Evolutionary conservation across 2,113 vertebrate species (phyloP), one percentile per base, ranked within the genome.

Genomic region (Cheirogaleus medius): DNA sequence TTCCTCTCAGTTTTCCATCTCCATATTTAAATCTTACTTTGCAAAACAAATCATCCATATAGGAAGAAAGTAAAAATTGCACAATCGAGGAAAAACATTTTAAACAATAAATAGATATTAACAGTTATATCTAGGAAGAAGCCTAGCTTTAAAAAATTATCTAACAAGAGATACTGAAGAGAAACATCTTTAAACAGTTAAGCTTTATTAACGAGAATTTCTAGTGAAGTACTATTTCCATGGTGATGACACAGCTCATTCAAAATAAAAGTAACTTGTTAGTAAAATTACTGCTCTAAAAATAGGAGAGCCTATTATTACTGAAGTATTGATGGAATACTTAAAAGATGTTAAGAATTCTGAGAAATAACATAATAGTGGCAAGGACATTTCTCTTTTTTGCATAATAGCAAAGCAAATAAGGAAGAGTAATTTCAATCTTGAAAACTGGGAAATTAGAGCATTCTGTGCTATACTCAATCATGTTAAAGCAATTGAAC

Each of bases 341-440:
- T 92, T 87, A 94, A 76, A 39, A 92, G 42, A 90, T 60, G 58
- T 81, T 85, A 85, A 82, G 20, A 90, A 23, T 93, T 91, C 85
- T 95, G 74, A 94, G 86, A 90, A 96, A 71, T 44, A 96, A 95
- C 4, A 18, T 39, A 96, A 92, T 25, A 83, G 85, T 1, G 23
- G 34, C 39, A 95, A 96, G 91, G 92, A 93, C 18, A 93, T 64
- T 94, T 52, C 37, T 27, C 89, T 8, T 93, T 42, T 96, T 86
- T 90, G 21, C 21, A 25, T 90, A 96, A 94, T 4, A 94, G 73
- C 42, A 80, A 97, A 27, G 84, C 91, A 94, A 91, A 93, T 90
- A 95, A 89, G 42, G 74, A 97, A 96, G 87, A 56, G 73, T 85
- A 95, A 97, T 90, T 93, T 91, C 37, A 93, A 49, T 80, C 13